These are phyloP conservation scores for Cylas formicarius DNA, from an alignment of 1,140 invertebrate species.

Conservation along the genomic window DNA sequence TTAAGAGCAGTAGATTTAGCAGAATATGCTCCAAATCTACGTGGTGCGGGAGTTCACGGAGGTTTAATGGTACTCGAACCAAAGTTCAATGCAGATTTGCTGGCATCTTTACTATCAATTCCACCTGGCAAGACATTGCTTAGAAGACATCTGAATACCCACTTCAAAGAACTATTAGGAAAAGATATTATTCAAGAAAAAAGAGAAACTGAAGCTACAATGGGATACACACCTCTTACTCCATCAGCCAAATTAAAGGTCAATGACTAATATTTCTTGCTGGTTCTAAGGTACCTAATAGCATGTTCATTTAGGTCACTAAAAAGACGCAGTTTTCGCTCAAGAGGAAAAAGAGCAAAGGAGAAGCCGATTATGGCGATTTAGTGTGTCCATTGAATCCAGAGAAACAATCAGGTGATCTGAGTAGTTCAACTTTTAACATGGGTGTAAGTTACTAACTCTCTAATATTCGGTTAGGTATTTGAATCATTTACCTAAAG, in stretches of 20 bases:
- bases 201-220: constrained; percentile 73
- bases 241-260: constrained; percentile 89
- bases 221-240: constrained; percentile 78
- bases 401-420: constrained; percentile 54
- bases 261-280: constrained; percentile 13
- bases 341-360: constrained; percentile 78
- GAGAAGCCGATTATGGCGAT: constrained; percentile 74
- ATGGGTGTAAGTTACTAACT: constrained; percentile 47
- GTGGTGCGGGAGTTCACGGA: constrained; percentile 88
- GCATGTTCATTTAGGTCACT: constrained; percentile 59
- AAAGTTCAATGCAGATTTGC: constrained; percentile 87
- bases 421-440: constrained; percentile 41
- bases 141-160: constrained; percentile 86
- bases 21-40: constrained; percentile 93
- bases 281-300: constrained; percentile 9
- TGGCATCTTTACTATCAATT: constrained; percentile 91
- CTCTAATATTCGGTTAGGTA: constrained; percentile 41
- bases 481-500: constrained; percentile 3
- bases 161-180: constrained; percentile 85
- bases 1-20: constrained; percentile 90
- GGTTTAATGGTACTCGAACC: constrained; percentile 88
- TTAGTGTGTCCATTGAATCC: constrained; percentile 76
- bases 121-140: constrained; percentile 89
- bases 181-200: constrained; percentile 85
- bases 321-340: constrained; percentile 87